phyloP scores from a whole-genome alignment of 1,140 invertebrate species.

The Lanistes nyassanus region DNA sequence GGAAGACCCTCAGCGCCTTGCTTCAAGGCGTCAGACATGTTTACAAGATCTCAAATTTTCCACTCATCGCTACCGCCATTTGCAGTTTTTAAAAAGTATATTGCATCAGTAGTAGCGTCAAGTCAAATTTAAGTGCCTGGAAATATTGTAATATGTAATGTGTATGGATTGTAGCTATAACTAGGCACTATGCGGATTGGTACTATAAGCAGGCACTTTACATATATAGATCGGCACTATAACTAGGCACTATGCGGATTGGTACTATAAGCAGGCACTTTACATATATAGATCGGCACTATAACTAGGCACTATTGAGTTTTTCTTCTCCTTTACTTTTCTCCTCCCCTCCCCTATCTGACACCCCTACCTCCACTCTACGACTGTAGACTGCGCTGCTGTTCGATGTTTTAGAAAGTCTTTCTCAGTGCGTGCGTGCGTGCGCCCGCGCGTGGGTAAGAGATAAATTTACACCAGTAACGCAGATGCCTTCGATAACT shows the following conservation, averaged over 20 bases:
- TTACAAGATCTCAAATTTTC: too few species aligned
- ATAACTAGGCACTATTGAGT: background rate
- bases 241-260: background rate
- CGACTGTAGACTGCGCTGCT: background rate
- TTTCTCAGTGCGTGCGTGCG: slow-evolving; percentile 1
- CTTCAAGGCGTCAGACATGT: too few species aligned
- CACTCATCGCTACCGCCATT: too few species aligned
- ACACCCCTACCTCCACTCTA: background rate
- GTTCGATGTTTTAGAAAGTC: background rate
- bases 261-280: background rate
- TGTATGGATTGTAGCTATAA: background rate
- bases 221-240: too few species aligned
- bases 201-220: background rate
- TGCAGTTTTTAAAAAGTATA: too few species aligned
- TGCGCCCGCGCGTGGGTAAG: background rate
- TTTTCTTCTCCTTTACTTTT: background rate
- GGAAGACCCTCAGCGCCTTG: too few species aligned
- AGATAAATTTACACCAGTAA: background rate
- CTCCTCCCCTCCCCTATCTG: too few species aligned
- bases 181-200: background rate
- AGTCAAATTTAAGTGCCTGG: too few species aligned
- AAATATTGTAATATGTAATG: background rate
- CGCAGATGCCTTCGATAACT: too few species aligned
- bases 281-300: background rate
- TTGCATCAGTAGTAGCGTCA: too few species aligned